Base-by-base conservation (phyloP, 2,113 vertebrate species). In the Hippocampus guttulatus region DNA sequence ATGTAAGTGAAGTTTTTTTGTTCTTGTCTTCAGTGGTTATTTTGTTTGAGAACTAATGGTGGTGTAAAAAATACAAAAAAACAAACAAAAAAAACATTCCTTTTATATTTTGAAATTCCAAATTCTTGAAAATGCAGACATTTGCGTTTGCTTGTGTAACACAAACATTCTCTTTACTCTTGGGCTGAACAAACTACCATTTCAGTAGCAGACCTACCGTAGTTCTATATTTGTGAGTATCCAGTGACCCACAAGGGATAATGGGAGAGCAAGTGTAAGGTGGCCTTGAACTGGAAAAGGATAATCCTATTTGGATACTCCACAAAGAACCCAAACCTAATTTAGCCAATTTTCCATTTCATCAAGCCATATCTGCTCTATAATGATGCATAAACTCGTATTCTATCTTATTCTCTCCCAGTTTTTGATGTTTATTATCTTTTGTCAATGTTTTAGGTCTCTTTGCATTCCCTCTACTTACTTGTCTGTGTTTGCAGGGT, bases 301-400 rank as follows among this genome's bases (percentile, higher is more conserved):
- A 85, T 91, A 89, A 91, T 91, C 89, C 88, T 84, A 85, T 90
- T 91, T 85, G 80, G 80, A 81, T 73, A 73, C 81, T 70, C 75
- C 71, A 85, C 76, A 82, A 87, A 82, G 84, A 82, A 76, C 64
- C 58, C 27, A 81, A 86, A 88, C 84, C 81, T 78, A 85, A 71
- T 85, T 78, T 84, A 78, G 14, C 81, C 81, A 86, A 73, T 85
- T 79, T 84, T 77, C 33, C 75, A 61, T 79, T 67, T 71, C 71
- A 72, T 70, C 81, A 66, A 76, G 72, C 45, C 55, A 20, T 64
- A 69, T 38, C 68, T 74, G 67, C 67, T 73, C 69, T 69, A 64
- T 84, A 71, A 57, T 58, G 64, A 71, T 70, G 57, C 51, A 23
- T 75, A 45, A 72, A 72, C 69, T 79, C 58, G 61, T 64, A 71